These are phyloP conservation scores for Malurus melanocephalus DNA, from an alignment of 2,113 vertebrate genomes.

Conservation along the genomic window DNA sequence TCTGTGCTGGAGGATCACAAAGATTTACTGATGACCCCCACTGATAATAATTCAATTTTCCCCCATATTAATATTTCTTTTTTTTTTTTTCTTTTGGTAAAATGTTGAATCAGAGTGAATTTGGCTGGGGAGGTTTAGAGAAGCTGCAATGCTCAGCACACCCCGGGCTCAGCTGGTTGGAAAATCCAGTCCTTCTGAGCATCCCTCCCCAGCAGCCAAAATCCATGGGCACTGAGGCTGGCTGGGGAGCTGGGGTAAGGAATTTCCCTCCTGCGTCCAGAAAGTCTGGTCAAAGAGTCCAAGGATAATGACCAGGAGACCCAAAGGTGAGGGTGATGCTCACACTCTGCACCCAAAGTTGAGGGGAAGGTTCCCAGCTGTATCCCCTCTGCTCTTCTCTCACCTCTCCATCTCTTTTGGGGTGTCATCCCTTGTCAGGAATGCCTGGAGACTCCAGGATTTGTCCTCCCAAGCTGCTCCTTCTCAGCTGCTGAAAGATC, in stretches of 20 bases:
- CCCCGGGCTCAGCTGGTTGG: neutral
- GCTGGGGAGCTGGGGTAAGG: rapidly evolving
- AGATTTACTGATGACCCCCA: neutral
- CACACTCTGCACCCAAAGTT: neutral
- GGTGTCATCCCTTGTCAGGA: neutral
- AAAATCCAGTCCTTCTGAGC: neutral
- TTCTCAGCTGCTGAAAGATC: neutral
- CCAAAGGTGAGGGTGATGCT: neutral
- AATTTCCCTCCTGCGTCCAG: neutral
- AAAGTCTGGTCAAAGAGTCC: neutral
- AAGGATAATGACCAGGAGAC: neutral
- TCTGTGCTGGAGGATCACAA: neutral
- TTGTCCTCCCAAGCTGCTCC: neutral
- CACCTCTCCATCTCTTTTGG: neutral
- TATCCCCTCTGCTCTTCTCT: neutral
- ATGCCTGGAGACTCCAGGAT: neutral
- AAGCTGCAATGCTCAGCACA: neutral
- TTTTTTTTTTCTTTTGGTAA: neutral
- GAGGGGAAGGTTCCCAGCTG: neutral
- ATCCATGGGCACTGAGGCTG: neutral
- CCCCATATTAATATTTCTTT: neutral
- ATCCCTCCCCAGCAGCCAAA: neutral
- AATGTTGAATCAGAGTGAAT: neutral
- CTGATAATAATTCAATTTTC: neutral
- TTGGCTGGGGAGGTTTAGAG: neutral